Conservation (phyloP, 2,888 invertebrate species). For the Liopterus haemorrhoidalis region DNA sequence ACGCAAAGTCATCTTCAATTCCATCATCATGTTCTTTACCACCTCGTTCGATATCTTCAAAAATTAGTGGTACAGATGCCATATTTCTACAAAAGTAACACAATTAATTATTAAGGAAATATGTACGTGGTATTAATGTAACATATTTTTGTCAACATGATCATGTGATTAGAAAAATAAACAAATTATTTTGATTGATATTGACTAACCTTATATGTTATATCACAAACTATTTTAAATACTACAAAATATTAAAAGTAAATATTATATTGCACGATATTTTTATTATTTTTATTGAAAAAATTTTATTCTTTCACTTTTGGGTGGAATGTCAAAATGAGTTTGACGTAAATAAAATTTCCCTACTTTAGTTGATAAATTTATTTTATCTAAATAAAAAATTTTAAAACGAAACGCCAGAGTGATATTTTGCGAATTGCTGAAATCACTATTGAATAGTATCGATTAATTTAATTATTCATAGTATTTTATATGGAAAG, state of each 20-base stretch:
- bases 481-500: no score
- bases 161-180: neutral
- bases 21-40: constrained; percentile 50
- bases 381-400: no score
- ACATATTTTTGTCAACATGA: constrained; percentile 8
- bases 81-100: no score
- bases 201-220: neutral
- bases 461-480: no score
- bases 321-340: neutral
- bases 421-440: no score
- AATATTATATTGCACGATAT: no score
- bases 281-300: no score
- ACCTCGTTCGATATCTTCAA: constrained; percentile 61
- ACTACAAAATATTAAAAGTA: neutral
- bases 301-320: neutral
- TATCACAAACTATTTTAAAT: constrained; percentile 3
- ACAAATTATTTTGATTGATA: neutral
- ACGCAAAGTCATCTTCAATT: constrained; percentile 70
- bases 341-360: neutral
- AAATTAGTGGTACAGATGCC: constrained; percentile 56
- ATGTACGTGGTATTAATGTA: no score
- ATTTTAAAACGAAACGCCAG: no score
- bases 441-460: no score
- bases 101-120: no score
- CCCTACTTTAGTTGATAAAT: no score